These are phyloP conservation scores for Odocoileus virginianus DNA, from an alignment of 2,113 vertebrate genomes.

Conservation along the genomic window DNA sequence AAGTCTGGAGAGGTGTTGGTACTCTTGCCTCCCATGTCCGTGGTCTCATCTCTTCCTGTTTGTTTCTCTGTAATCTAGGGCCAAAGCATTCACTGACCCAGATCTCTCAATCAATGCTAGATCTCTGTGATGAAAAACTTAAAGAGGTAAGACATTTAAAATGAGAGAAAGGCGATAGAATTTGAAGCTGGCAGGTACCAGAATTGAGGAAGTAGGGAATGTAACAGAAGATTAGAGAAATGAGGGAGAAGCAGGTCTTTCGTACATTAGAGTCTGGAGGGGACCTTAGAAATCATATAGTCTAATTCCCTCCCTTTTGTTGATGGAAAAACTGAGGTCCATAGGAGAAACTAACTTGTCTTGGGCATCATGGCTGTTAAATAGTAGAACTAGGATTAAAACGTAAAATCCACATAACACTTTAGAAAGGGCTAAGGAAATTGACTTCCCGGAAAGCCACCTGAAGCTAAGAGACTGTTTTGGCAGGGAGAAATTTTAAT, in stretches of 20 bases:
- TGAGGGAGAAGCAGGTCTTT: background rate
- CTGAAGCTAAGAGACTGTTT: constrained; percentile 10
- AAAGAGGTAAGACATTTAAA: constrained; percentile 88
- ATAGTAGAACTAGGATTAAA: background rate
- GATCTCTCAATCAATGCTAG: constrained; percentile 96
- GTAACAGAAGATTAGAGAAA: background rate
- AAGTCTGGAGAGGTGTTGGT: background rate
- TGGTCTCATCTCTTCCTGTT: constrained; percentile 10
- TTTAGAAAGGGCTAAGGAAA: constrained; percentile 30
- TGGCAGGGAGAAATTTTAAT: background rate
- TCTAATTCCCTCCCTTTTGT: background rate
- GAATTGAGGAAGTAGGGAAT: background rate
- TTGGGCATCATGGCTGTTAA: background rate
- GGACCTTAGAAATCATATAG: background rate
- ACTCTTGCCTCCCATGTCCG: background rate
- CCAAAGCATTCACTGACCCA: constrained; percentile 97
- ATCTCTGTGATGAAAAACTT: constrained; percentile 94
- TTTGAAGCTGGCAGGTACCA: background rate
- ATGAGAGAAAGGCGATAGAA: background rate
- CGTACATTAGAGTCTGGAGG: background rate
- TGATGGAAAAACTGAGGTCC: background rate
- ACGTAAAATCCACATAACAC: background rate
- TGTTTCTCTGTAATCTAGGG: constrained; percentile 81
- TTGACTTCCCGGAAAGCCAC: background rate
- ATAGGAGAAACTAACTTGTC: constrained; percentile 27